A percentile compares a stretch with the other conserved stretches of the same genome.
Evolutionary conservation across 2,888 invertebrate species (phyloP).

Genomic region (Nomada ferruginata): DNA sequence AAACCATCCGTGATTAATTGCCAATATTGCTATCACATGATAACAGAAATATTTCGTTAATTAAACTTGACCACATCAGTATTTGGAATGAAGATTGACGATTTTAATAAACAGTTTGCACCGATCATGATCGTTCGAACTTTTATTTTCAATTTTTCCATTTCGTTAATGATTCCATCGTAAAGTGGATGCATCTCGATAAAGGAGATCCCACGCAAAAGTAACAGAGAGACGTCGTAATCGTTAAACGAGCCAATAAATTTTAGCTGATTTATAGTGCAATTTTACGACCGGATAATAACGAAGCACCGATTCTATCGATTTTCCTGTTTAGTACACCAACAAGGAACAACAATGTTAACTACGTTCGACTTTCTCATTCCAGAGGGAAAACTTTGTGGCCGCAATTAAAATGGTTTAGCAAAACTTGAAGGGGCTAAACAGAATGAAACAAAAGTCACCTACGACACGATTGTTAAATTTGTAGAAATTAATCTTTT

Average conservation of each 20-base stretch:
- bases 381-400: neutral
- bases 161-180: slow-evolving; percentile 49
- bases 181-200: slow-evolving; percentile 31
- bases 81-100: too few species aligned
- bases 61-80: neutral
- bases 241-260: slow-evolving; percentile 56
- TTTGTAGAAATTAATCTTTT: too few species aligned
- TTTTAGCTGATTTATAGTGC: slow-evolving; percentile 41
- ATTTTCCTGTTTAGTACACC: slow-evolving; percentile 25
- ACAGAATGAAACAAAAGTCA: neutral
- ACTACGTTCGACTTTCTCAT: slow-evolving; percentile 1
- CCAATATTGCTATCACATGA: neutral
- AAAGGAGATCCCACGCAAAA: slow-evolving; percentile 1
- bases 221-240: slow-evolving; percentile 41
- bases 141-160: slow-evolving; percentile 14
- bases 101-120: too few species aligned
- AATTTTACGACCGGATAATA: slow-evolving; percentile 58
- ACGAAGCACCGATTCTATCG: slow-evolving; percentile 35
- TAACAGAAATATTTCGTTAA: neutral
- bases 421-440: neutral
- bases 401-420: slow-evolving; percentile 13
- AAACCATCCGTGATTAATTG: too few species aligned
- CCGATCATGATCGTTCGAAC: too few species aligned
- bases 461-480: neutral
- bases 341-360: slow-evolving; percentile 1